Base-by-base conservation (phyloP, 2,113 vertebrate species). In the Hassar affinis region DNA sequence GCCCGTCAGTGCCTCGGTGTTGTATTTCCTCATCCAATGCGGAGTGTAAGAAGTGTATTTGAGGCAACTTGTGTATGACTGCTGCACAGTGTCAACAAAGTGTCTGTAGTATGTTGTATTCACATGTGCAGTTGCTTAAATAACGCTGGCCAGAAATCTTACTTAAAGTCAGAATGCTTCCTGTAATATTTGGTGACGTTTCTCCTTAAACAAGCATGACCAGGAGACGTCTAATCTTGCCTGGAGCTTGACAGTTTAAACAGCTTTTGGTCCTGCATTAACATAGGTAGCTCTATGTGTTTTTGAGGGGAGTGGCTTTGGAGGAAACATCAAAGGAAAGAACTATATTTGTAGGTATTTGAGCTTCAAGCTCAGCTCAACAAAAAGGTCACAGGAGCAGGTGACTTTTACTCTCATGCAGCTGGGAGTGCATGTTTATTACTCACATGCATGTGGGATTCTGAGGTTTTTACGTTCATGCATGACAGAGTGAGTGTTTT, bases 31-130 rank as follows among this genome's bases (percentile, higher is more conserved):
- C n/a, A n/a, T 45, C 11, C 2, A 8, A n/a, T n/a, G n/a, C n/a
- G n/a, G n/a, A n/a, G 45, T 35, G n/a, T 6, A 79, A 84, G 85
- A 71, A 27, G 35, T 78, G 11, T 74, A 33, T 75, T 75, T 33
- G 17, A 35, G 9, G 8, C 30, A 45, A 7, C 22, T 45, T 61
- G 11, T 61, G 11, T 18, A n/a, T 27, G 45, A 45, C 15, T 54
- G 42, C 42, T 62, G 15, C 15, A n/a, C 22, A 72, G 27, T 27
- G 38, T 3, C 6, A 42, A 2, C 6, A 42, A 17, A 35, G 22
- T 25, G 3, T 14, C 10, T 45, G 25, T n/a, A 45, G 11, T 71
- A 6, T 72, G 14, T 17, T 71, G 68, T 4, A 25, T n/a, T 5
- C 4, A 27, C 20, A 38, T 66, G 35, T 66, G 35, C 38, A 47